Evolutionary conservation across 2,888 invertebrate species (phyloP), one percentile per base, ranked within the genome.

Genomic region (Acanthoscelides obtectus): DNA sequence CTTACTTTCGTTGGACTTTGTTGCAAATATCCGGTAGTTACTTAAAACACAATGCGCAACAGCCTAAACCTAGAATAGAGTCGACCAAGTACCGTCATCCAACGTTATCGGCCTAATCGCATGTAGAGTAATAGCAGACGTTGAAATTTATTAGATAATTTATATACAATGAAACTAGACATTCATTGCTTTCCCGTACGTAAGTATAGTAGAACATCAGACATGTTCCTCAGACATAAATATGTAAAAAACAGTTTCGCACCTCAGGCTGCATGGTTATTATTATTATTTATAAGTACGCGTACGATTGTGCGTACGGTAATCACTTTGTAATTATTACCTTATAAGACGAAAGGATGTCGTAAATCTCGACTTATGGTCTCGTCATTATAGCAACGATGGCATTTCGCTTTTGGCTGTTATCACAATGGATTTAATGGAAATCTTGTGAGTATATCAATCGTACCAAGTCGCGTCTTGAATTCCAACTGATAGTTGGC

Each of bases 301-400:
- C 71, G 66, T 69, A 74, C 73, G 72, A 74, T 73, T 74, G 74
- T 74, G 71, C 74, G 70, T 69, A 72, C 71, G 70, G 72, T 75
- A 77, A 78, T 74, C 73, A 74, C 75, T 74, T 71, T 68, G 73
- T 77, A 78, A 78, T 78, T 78, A 77, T 73, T 69, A 75, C 76
- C 74, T 74, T 75, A 72, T 71, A 75, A 68, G 71, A 76, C 22
- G 73, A 72, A 69, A 77, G 78, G 76, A 78, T 77, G 76, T 76
- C 71, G 73, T 78, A 78, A 78, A 78, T 78, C 78, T 76, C 75
- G 77, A 72, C 70, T 69, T 69, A 73, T 71, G 67, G 69, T 74
- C 74, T 73, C 74, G 72, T 73, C 75, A 74, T 72, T 73, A 71
- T 74, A 21, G 12, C 45, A 45, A 6, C 45, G 45, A 45, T 45